Percentiles rank a stretch among this genome's conserved stretches.
These are phyloP conservation scores for Oithona nana DNA, from an alignment of 2,888 invertebrate genomes.

Conservation along the genomic window DNA sequence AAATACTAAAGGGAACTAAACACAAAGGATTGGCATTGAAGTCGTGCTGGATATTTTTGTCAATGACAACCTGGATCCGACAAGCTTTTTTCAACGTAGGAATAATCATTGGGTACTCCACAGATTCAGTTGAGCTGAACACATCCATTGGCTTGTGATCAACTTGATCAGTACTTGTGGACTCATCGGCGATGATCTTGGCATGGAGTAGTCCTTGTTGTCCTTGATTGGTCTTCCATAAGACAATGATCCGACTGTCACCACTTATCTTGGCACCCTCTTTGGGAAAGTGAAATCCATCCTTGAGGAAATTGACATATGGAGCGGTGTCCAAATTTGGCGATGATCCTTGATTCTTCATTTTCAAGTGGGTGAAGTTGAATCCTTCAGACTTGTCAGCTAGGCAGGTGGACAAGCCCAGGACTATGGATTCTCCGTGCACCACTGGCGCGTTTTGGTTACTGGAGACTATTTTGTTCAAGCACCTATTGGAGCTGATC, in stretches of 20 bases:
- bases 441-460: background rate
- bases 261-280: background rate
- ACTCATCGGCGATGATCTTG: background rate
- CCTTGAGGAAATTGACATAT: slow-evolving; percentile 6
- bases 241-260: background rate
- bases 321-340: background rate
- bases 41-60: background rate
- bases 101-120: background rate
- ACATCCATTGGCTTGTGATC: too few species aligned
- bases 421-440: background rate
- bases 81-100: background rate
- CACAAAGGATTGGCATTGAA: background rate
- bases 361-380: background rate
- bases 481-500: background rate
- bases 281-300: background rate
- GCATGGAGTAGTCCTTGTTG: background rate
- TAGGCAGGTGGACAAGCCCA: background rate
- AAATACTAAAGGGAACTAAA: background rate
- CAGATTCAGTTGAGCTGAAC: background rate
- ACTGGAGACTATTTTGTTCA: background rate
- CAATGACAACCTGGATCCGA: background rate
- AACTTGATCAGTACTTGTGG: background rate
- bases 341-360: background rate
- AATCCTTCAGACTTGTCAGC: background rate
- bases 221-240: background rate